Percentiles rank a stretch among this genome's conserved stretches.
These are phyloP conservation scores for Pantherophis vulpinus DNA, from an alignment of 2,797 vertebrate genomes.

Conservation along the genomic window DNA sequence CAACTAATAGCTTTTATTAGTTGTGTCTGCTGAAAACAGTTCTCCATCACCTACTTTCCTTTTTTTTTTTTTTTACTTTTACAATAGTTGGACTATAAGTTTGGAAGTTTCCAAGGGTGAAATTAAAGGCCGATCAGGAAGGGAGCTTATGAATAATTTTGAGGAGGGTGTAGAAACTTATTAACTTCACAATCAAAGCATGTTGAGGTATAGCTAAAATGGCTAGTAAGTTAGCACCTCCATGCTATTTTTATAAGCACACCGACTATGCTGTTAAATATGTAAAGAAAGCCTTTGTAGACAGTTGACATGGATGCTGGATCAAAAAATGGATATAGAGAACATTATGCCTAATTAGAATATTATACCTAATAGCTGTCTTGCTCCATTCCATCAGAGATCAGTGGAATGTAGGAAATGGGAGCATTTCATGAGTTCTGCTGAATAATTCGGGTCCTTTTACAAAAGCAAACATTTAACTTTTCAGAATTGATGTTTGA, in stretches of 20 bases:
- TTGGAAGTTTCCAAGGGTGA: not conserved
- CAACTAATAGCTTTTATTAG: not conserved
- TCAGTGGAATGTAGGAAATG: not conserved
- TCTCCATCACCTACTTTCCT: not conserved
- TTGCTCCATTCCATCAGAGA: not conserved
- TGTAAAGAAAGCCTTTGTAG: not conserved
- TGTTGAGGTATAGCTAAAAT: not conserved
- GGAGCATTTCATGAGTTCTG: not conserved
- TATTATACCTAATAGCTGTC: not conserved
- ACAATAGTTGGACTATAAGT: not conserved
- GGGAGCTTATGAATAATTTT: not conserved
- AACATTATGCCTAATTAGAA: not conserved
- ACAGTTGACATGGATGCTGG: not conserved
- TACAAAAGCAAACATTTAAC: not conserved
- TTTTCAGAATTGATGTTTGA: not conserved
- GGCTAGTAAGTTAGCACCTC: not conserved
- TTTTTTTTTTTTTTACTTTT: too few species aligned
- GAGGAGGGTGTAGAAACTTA: not conserved
- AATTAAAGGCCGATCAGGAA: not conserved
- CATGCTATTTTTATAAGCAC: not conserved
- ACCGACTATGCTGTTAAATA: not conserved
- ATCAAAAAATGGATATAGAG: not conserved
- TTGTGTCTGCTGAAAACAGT: not conserved
- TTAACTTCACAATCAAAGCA: not conserved
- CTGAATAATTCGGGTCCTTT: not conserved